phyloP scores from a whole-genome alignment of 1,140 invertebrate species.

The Lepidurus apus region DNA sequence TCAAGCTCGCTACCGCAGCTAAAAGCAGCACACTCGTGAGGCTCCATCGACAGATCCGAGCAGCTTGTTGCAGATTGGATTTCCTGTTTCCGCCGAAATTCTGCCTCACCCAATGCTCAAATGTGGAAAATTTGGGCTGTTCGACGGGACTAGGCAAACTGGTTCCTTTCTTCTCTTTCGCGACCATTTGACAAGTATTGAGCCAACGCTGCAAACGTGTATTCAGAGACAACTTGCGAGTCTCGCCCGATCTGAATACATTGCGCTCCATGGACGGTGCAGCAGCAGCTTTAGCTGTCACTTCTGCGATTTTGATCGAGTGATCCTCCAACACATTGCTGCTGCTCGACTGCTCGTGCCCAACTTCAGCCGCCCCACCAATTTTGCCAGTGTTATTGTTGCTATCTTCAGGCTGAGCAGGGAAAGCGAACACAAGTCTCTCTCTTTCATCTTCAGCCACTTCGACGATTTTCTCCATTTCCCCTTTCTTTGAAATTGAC shows the following conservation, averaged over 20 bases:
- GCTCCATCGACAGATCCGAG: background rate
- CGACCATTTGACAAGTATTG: background rate
- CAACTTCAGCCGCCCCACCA: background rate
- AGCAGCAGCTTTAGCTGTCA: too few relatives aligned
- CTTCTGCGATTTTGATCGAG: background rate
- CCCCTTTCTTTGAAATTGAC: background rate
- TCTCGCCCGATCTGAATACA: background rate
- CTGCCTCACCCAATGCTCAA: background rate
- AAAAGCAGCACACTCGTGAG: background rate
- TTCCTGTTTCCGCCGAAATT: background rate
- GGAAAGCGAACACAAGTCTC: constrained; percentile 3
- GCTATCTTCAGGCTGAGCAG: background rate
- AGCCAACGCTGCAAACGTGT: constrained; percentile 7
- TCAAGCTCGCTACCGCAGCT: background rate
- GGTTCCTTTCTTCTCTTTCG: background rate
- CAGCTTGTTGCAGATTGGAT: background rate
- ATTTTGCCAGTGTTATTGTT: background rate
- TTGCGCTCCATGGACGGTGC: background rate
- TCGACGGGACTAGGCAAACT: constrained; percentile 3
- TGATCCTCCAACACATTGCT: background rate
- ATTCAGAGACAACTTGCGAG: background rate
- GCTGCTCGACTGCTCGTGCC: background rate
- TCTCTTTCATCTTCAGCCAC: background rate
- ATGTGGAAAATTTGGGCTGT: background rate
- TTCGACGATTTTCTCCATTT: background rate